phyloP scores from a whole-genome alignment of 2,113 vertebrate species.

The Sinocyclocheilus anshuiensis region DNA sequence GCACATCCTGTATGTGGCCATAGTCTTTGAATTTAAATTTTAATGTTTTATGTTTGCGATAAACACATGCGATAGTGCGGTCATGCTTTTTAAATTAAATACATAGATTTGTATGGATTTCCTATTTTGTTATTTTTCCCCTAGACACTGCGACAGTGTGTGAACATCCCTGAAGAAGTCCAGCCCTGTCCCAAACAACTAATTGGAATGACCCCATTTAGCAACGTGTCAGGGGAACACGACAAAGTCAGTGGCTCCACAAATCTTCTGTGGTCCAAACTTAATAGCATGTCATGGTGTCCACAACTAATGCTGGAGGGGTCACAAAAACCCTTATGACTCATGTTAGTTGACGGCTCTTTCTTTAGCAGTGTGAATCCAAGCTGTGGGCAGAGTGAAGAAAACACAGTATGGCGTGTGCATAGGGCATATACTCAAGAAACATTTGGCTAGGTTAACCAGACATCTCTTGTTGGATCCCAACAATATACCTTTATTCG shows the following conservation, averaged over 20 bases:
- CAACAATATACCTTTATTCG: too few species aligned
- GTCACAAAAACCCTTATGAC: conserved; percentile 70
- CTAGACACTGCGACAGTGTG: conserved; percentile 13
- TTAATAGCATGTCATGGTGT: conserved; percentile 71
- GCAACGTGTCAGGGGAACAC: conserved; percentile 69
- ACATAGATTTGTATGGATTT: background rate
- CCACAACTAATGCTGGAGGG: conserved; percentile 69
- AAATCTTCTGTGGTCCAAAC: conserved; percentile 72
- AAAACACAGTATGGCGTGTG: background rate
- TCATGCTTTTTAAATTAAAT: background rate
- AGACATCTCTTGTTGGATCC: background rate
- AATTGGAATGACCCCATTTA: conserved; percentile 79
- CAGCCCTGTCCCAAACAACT: conserved; percentile 69
- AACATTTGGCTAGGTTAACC: background rate
- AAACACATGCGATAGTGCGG: background rate
- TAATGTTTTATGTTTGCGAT: background rate
- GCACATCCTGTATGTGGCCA: background rate
- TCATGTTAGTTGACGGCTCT: conserved; percentile 72
- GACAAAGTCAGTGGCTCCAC: conserved; percentile 74
- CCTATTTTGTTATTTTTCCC: conserved; percentile 1
- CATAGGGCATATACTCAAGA: background rate
- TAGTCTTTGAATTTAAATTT: too few species aligned
- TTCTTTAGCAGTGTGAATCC: conserved; percentile 44
- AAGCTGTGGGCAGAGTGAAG: conserved; percentile 24
- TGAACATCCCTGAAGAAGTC: conserved; percentile 54